phyloP scores from a whole-genome alignment of 2,888 invertebrate genomes.

The Melinaea menophilus region DNA sequence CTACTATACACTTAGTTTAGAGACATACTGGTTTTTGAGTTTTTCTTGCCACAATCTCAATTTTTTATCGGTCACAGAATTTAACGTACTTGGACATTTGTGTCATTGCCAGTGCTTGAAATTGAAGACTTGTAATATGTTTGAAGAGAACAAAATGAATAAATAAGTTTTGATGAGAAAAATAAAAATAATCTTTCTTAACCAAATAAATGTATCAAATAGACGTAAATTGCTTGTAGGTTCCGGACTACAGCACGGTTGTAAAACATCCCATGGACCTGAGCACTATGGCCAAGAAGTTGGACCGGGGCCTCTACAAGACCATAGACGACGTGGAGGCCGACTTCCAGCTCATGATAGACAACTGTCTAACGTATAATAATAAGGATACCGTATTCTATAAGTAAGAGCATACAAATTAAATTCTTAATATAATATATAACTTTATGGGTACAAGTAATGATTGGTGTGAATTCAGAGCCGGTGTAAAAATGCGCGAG shows the following conservation, averaged over 20 bases:
- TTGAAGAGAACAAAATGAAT: too few relatives aligned
- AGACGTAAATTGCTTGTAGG: conserved; percentile 51
- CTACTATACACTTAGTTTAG: too few relatives aligned
- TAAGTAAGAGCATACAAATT: conserved; percentile 55
- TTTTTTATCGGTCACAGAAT: too few relatives aligned
- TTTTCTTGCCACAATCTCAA: too few relatives aligned
- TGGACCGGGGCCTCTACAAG: conserved; percentile 81
- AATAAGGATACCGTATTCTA: conserved; percentile 97
- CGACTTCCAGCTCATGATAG: conserved; percentile 97
- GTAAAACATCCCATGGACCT: conserved; percentile 71
- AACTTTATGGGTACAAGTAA: too few relatives aligned
- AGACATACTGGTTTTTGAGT: too few relatives aligned
- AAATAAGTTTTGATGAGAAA: too few relatives aligned
- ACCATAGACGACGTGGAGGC: conserved; percentile 87
- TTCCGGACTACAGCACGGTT: conserved; percentile 88
- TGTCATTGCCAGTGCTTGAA: too few relatives aligned
- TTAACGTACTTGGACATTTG: too few relatives aligned
- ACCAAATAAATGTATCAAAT: too few relatives aligned
- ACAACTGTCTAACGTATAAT: conserved; percentile 97
- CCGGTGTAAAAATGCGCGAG: conserved; percentile 93
- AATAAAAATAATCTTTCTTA: too few relatives aligned
- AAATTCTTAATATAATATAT: not conserved
- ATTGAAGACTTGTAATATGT: too few relatives aligned
- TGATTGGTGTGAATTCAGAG: conserved; percentile 59
- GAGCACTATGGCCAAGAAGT: conserved; percentile 87